These are phyloP conservation scores for Aurelia sp. DNA, from an alignment of 30 jellyfish, hydroid and myxozoan genomes.

Conservation along the genomic window DNA sequence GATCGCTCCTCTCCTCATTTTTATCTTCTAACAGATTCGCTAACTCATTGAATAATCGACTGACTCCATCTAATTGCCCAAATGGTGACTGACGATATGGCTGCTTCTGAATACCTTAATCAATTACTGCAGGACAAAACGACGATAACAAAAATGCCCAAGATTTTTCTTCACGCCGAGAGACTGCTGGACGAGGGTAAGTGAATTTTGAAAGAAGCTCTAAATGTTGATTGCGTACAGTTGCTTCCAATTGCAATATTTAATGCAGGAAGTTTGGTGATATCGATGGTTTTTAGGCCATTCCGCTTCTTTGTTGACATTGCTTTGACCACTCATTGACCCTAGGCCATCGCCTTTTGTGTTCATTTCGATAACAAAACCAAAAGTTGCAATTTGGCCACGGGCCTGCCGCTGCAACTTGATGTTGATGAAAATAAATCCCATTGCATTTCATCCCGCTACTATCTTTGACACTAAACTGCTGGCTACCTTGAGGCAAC, in stretches of 20 bases:
- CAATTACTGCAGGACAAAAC: constrained; percentile 96
- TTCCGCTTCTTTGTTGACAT: not conserved
- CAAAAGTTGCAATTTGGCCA: no score
- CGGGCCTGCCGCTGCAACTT: no score
- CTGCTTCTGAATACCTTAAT: constrained; percentile 97
- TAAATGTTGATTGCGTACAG: not conserved
- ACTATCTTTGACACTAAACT: no score
- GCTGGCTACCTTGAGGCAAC: no score
- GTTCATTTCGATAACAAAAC: no score
- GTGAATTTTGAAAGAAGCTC: not conserved
- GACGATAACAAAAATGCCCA: constrained; percentile 97
- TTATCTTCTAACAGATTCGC: constrained; percentile 55
- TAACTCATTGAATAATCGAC: constrained; percentile 53
- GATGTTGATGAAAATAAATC: no score
- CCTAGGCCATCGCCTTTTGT: no score
- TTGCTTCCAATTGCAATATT: not conserved
- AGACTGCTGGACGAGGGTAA: constrained; percentile 98
- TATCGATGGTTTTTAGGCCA: not conserved
- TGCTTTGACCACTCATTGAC: no score
- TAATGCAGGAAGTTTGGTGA: no score
- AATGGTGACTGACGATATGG: constrained; percentile 97
- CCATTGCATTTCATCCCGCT: no score
- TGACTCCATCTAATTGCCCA: constrained; percentile 59
- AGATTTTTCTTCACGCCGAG: constrained; percentile 96
- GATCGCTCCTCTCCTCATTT: constrained; percentile 15